Base-by-base conservation (phyloP, 2,797 vertebrate species). In the Eurystomus glaucurus region DNA sequence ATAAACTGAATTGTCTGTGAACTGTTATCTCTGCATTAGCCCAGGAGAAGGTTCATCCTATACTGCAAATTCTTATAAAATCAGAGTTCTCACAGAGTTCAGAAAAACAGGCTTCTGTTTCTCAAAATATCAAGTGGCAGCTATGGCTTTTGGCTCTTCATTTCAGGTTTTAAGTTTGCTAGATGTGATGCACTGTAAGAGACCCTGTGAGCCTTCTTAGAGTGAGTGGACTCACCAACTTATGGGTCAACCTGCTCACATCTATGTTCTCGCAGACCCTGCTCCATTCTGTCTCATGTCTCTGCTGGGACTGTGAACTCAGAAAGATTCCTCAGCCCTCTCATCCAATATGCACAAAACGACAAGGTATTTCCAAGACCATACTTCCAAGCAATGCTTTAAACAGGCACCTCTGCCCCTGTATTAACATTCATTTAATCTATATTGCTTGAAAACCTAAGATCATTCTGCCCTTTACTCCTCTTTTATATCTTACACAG, bases 251-350 rank as follows among this genome's bases (percentile, higher is more conserved):
- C 15, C 29, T 55, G 41, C 10, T 62, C 37, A 37, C 16, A 33
- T 8, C 19, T n/a, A 10, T 1, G 1, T 9, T 13, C 20, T 37
- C 18, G 1, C 48, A 75, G 52, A 26, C 9, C 16, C 55, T 26
- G 16, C 13, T 71, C 48, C 4, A 0, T 31, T 52, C 51, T 72
- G 23, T 41, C 22, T 60, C 62, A 55, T 0, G 0, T 46, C 43
- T 84, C 69, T 52, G 51, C 45, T 43, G 10, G 29, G 52, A 25
- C 28, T 50, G 37, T 10, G 6, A 84, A n/a, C 37, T 29, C 22
- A 13, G 50, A 45, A 69, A 7, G 21, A 55, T 4, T 9, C 28
- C 43, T 62, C 70, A 65, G 26, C 6, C 10, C 16, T 39, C 39
- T 35, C 29, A 43, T 3, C 20, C 19, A 25, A 2, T 11, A 31